phyloP scores from a whole-genome alignment of 1,140 invertebrate genomes.

The Conopomorpha cramerella region DNA sequence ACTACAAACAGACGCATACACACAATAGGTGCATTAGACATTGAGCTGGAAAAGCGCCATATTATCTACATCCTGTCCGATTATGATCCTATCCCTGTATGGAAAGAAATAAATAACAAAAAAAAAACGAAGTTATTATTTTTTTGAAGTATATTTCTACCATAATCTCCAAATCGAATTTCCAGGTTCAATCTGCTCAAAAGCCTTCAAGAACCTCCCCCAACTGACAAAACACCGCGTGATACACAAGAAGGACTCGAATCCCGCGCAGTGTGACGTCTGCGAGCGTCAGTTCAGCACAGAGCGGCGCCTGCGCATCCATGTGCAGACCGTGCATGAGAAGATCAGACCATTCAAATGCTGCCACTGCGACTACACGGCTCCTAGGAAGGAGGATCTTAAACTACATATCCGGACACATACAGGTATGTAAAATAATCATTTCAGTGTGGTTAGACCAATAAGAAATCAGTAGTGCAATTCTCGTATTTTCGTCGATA shows the following conservation, averaged over 20 bases:
- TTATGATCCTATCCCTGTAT: too few relatives aligned
- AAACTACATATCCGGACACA: slow-evolving; percentile 76
- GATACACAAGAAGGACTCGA: slow-evolving; percentile 59
- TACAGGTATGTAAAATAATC: slow-evolving; percentile 54
- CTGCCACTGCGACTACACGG: slow-evolving; percentile 70
- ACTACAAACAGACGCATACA: too few relatives aligned
- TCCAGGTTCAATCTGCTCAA: slow-evolving; percentile 63
- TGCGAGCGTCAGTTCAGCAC: slow-evolving; percentile 67
- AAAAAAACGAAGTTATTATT: too few relatives aligned
- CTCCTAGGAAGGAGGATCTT: slow-evolving; percentile 66
- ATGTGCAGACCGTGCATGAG: slow-evolving; percentile 69
- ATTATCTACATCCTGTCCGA: too few relatives aligned
- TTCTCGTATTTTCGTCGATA: too few relatives aligned
- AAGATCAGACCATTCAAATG: slow-evolving; percentile 75
- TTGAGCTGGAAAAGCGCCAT: too few relatives aligned
- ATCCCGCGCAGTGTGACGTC: slow-evolving; percentile 57
- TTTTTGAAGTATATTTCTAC: neutral
- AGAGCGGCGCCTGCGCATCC: slow-evolving; percentile 63
- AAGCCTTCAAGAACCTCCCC: slow-evolving; percentile 77
- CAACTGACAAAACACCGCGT: slow-evolving; percentile 71
- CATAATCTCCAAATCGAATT: slow-evolving; percentile 3
- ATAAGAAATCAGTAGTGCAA: too few relatives aligned
- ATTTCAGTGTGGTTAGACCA: slow-evolving; percentile 3
- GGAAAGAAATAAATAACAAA: too few relatives aligned
- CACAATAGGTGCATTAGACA: too few relatives aligned